Evolutionary conservation across 2,888 invertebrate species (phyloP), one percentile per base, ranked within the genome.

Genomic region (Acanthoscelides obtectus): DNA sequence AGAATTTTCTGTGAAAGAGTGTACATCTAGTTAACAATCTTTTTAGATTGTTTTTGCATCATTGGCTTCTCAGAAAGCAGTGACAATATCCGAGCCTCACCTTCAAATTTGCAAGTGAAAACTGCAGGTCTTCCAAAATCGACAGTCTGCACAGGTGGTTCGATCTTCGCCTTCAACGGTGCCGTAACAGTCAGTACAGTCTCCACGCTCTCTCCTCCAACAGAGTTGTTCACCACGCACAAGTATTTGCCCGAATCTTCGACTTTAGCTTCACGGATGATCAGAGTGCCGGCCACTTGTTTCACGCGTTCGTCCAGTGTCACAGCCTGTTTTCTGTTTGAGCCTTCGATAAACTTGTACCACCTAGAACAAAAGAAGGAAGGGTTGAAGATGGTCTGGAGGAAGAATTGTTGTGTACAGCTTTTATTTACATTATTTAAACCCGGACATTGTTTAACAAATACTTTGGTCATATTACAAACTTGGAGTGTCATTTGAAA

Each of bases 221-320:
- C 96, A 0, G 95, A 94, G 84, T 98, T 98, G 83, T 96, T 96
- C 0, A 97, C 97, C 75, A 96, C 94, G 84, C 98, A 98, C 74
- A 95, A 87, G 84, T 98, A 98, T 86, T 95, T 95, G 80, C 97
- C 98, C 75, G 96, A 96, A 86, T 98, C 98, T 81, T 94, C 94
- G 66, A 96, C 95, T 80, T 93, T 92, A 19, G 96, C 96, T 83
- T 96, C 94, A 76, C 94, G 92, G 78, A 98, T 96, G 78, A 97
- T 95, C 79, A 98, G 88, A 74, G 97, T 97, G 72, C 97, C 97
- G 74, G 97, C 96, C 20, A 96, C 94, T 87, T 97, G 96, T 81
- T 95, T 94, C 21, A 96, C 93, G 80, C 97, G 90, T 75, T 96
- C 96, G 83, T 95, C 94, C 76, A 96, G 87, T 64, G 92, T 90